Base-by-base conservation (phyloP, 2,113 vertebrate genomes). In the Malaclemys terrapin region DNA sequence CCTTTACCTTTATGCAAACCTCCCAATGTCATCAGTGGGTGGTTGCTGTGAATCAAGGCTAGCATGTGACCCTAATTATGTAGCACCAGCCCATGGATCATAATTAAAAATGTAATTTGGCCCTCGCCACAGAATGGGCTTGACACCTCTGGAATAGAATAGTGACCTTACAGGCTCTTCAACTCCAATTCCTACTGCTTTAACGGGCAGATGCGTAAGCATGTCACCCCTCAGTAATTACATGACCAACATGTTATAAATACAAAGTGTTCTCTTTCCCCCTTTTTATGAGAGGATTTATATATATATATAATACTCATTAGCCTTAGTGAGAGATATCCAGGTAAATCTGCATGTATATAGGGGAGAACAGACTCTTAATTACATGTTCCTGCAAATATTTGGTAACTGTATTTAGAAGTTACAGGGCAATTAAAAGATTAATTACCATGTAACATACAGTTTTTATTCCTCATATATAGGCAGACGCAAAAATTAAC, bases 1-100 rank as follows among this genome's bases (percentile, higher is more conserved):
- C 81, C 82, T 91, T 95, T 86, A 93, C 89, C 87, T 92, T 88
- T 90, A 90, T 91, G 91, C 86, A 94, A 93, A 84, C 27, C 80
- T 95, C 93, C 85, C 85, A 59, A 80, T 82, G 91, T 88, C 82
- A 81, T 75, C 62, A 0, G 95, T 84, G 87, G 85, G 90, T 89
- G 56, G 84, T 29, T 1, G 2, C 91, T 69, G 42, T 35, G 86
- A 82, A 95, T 85, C 88, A 90, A 89, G 59, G 54, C 88, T 80
- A 85, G 80, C 4, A 65, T 17, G 1, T 82, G 96, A 91, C 93
- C 95, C 84, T 69, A 22, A 82, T 42, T 92, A 79, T 94, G 82
- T 69, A 87, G 82, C 6, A 1, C 78, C 54, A 57, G 72, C 88
- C 87, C 82, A 49, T 83, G 82, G 82, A 93, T 95, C 78, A 50